Percentiles rank a stretch among this genome's conserved stretches.
Evolutionary conservation across 2,888 invertebrate species (phyloP).

Genomic region (Listrodromus nycthemerus): DNA sequence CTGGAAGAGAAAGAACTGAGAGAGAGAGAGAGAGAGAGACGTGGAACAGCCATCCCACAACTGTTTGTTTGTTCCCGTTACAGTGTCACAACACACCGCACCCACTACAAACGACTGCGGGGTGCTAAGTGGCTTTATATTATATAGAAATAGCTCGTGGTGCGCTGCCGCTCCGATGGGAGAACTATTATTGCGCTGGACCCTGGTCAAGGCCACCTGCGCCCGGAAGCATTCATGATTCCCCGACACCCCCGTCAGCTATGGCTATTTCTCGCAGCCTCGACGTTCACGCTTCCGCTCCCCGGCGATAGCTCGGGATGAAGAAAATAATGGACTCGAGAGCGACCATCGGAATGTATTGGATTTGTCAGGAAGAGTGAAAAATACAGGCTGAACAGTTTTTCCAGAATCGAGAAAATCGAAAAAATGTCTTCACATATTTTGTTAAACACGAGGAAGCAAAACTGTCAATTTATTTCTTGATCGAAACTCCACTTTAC

Average conservation of each 20-base stretch:
- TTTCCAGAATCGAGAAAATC: too few relatives aligned
- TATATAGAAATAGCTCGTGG: constrained; percentile 44
- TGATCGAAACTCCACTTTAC: too few relatives aligned
- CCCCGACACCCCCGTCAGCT: constrained; percentile 42
- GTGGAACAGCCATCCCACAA: constrained; percentile 59
- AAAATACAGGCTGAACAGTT: too few relatives aligned
- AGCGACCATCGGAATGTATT: background rate
- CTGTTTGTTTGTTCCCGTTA: constrained; percentile 80
- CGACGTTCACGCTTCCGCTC: constrained; percentile 55
- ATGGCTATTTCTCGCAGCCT: constrained; percentile 51
- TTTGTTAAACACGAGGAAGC: too few relatives aligned
- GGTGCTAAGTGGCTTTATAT: constrained; percentile 79
- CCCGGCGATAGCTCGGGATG: constrained; percentile 10
- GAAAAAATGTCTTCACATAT: too few relatives aligned
- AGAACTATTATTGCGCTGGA: constrained; percentile 47
- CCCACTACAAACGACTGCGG: constrained; percentile 79
- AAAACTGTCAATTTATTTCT: too few relatives aligned
- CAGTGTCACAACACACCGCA: constrained; percentile 80
- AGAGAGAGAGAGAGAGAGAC: constrained; percentile 72
- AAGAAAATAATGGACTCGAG: background rate
- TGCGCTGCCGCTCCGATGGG: constrained; percentile 33
- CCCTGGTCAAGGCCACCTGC: constrained; percentile 63
- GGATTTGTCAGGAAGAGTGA: background rate
- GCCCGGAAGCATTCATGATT: constrained; percentile 53
- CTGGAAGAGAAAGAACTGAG: constrained; percentile 51